Evolutionary conservation across 2,113 vertebrate species (phyloP).

Genomic region (Ursus arctos): DNA sequence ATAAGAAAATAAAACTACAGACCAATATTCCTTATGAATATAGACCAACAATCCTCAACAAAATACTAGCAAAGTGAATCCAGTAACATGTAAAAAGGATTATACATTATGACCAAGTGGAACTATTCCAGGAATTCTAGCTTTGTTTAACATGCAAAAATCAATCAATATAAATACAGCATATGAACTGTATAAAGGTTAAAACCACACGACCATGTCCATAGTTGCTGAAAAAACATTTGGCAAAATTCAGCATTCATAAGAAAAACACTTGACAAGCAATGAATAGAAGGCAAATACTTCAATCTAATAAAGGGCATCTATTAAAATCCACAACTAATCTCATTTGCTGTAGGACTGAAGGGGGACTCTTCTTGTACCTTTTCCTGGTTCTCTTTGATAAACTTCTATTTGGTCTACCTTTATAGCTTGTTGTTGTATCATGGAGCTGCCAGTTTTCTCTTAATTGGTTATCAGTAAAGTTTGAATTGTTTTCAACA

Average conservation of each 20-base stretch:
- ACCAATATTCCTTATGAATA: background rate
- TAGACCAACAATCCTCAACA: background rate
- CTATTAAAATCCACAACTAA: background rate
- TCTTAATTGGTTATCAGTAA: background rate
- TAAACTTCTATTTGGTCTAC: background rate
- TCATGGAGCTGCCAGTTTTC: background rate
- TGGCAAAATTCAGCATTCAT: background rate
- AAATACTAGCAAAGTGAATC: background rate
- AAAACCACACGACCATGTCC: background rate
- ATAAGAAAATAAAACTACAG: background rate
- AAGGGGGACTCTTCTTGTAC: background rate
- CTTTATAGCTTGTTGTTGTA: background rate
- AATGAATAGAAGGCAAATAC: background rate
- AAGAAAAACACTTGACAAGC: background rate
- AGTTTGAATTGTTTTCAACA: background rate
- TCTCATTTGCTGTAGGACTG: background rate
- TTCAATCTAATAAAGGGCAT: background rate
- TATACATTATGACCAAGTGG: background rate
- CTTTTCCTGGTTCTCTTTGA: background rate
- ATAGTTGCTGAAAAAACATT: background rate
- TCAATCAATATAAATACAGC: background rate
- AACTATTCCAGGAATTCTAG: background rate
- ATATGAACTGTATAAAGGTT: background rate
- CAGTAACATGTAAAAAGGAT: background rate
- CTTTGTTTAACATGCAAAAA: background rate